Evolutionary conservation across 2,888 invertebrate species (phyloP).

Genomic region (Amaurobius ferox): DNA sequence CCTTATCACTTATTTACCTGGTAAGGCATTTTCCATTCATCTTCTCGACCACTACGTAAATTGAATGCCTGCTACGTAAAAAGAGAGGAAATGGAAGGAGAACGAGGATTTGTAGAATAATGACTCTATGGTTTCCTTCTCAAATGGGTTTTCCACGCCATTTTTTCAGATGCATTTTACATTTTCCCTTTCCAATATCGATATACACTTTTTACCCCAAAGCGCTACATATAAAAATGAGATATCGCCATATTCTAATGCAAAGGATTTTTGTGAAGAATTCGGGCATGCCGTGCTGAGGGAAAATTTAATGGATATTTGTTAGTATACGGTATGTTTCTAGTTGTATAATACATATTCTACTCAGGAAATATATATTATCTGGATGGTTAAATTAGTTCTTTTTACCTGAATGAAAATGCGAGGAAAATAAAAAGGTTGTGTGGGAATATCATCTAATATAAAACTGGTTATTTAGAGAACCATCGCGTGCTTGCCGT

Average conservation of each 20-base stretch:
- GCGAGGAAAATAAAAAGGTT: not conserved
- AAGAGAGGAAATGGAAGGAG: conserved; percentile 7
- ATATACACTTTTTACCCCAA: conserved; percentile 42
- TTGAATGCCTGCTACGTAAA: conserved; percentile 34
- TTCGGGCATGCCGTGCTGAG: not conserved
- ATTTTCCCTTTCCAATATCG: conserved; percentile 55
- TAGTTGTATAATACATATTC: not conserved
- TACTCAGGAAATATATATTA: not conserved
- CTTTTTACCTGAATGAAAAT: not conserved
- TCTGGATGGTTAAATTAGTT: not conserved
- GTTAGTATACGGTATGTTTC: not conserved
- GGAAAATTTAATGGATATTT: conserved; percentile 1
- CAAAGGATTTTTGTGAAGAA: not conserved
- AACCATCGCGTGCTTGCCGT: no score
- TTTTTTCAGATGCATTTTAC: conserved; percentile 66
- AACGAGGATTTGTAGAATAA: conserved; percentile 41
- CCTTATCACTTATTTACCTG: conserved; percentile 70
- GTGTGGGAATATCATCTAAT: no score
- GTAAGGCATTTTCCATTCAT: conserved; percentile 59
- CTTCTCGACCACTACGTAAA: conserved; percentile 45
- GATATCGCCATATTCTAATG: conserved; percentile 43
- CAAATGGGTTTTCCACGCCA: conserved; percentile 68
- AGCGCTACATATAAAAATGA: conserved; percentile 51
- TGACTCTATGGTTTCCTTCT: conserved; percentile 64
- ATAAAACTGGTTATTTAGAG: no score